Conservation (phyloP, 2,113 vertebrate genomes). For the Pitta sordida region DNA sequence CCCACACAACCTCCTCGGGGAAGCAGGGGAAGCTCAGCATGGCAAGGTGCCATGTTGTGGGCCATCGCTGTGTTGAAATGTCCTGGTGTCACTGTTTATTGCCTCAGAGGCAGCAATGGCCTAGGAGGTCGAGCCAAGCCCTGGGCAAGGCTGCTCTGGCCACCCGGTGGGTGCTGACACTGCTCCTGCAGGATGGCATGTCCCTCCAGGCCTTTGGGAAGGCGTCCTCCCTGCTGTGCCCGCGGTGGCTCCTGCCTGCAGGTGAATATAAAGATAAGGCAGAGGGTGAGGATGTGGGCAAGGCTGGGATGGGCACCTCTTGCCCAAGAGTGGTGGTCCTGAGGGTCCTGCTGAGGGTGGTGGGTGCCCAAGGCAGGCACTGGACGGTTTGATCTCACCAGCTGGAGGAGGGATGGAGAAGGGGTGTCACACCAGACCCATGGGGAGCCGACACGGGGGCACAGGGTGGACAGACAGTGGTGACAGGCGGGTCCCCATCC, state of each 20-base stretch:
- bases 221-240: neutral
- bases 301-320: fast-evolving
- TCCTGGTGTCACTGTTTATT: neutral
- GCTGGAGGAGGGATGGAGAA: neutral
- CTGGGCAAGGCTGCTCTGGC: neutral
- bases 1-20: fast-evolving
- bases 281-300: neutral
- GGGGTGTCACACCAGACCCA: fast-evolving
- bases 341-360: fast-evolving
- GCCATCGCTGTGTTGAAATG: neutral
- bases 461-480: fast-evolving
- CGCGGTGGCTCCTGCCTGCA: fast-evolving
- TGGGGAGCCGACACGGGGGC: fast-evolving
- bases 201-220: neutral
- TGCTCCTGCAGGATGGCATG: fast-evolving
- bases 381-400: neutral
- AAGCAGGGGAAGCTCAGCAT: neutral
- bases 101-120: neutral
- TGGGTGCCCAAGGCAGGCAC: neutral
- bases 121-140: neutral
- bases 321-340: neutral
- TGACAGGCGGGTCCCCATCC: neutral
- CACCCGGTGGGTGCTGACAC: fast-evolving
- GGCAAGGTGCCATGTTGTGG: fast-evolving
- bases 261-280: neutral